phyloP scores from a whole-genome alignment of 2,113 vertebrate species.

The Dolichallabes microphthalmus region DNA sequence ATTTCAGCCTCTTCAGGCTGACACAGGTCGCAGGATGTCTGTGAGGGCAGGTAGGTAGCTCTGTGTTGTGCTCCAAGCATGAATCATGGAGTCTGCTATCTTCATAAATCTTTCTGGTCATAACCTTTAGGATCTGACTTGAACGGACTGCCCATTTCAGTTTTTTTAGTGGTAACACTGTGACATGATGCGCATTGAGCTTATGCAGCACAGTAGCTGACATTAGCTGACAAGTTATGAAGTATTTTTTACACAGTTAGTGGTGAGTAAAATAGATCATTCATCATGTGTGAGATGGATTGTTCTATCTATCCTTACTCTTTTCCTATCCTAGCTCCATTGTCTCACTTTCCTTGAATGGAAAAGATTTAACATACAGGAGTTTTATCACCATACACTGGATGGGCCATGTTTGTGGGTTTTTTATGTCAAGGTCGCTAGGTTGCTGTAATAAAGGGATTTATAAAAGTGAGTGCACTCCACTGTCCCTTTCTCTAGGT shows the following conservation, averaged over 20 bases:
- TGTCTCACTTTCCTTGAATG: constrained; percentile 21
- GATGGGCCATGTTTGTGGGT: constrained; percentile 30
- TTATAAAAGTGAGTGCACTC: constrained; percentile 34
- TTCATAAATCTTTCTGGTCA: neutral
- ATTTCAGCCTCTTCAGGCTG: neutral
- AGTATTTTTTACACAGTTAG: neutral
- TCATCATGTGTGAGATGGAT: neutral
- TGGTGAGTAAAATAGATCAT: neutral
- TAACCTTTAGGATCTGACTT: constrained; percentile 3
- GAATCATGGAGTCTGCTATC: neutral
- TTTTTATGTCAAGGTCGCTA: constrained; percentile 31
- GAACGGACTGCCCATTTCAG: neutral
- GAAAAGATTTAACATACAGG: constrained; percentile 47
- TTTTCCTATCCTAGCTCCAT: neutral
- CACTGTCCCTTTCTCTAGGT: constrained; percentile 28
- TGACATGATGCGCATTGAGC: neutral
- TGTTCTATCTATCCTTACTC: constrained; percentile 18
- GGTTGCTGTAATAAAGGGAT: constrained; percentile 35
- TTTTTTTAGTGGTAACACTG: neutral
- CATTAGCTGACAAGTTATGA: neutral
- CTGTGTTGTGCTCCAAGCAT: neutral
- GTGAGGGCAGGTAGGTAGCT: neutral
- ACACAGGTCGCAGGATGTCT: neutral
- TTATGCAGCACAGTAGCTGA: neutral
- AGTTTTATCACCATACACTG: constrained; percentile 33